Percentiles rank a stretch among this genome's conserved stretches.
phyloP scores from a whole-genome alignment of 2,888 invertebrate genomes.

The Arctia plantaginis region DNA sequence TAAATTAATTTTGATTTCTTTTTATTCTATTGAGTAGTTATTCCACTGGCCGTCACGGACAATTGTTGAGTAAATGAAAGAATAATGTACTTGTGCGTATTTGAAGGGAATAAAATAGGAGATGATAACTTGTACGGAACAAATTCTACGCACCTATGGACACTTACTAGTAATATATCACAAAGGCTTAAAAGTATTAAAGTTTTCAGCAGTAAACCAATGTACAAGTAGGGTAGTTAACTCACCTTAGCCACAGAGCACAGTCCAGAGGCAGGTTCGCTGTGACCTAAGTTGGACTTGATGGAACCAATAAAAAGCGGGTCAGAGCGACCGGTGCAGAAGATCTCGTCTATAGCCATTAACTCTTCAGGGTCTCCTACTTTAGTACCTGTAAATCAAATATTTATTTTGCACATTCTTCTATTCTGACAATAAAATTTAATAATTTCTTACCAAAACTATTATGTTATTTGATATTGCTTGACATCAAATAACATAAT shows the following conservation, averaged over 20 bases:
- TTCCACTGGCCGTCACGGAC: no score
- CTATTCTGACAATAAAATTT: background rate
- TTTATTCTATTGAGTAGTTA: no score
- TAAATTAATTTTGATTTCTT: no score
- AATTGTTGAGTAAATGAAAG: no score
- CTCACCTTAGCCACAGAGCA: constrained; percentile 93
- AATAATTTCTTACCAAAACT: background rate
- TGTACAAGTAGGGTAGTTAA: background rate
- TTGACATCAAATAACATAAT: no score
- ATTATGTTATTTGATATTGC: background rate
- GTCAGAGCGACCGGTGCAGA: constrained; percentile 90
- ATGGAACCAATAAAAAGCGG: constrained; percentile 95
- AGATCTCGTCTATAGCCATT: constrained; percentile 92
- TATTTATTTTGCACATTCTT: constrained; percentile 3
- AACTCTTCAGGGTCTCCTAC: constrained; percentile 98
- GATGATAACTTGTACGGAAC: no score
- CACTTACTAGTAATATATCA: background rate
- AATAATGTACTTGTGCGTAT: no score
- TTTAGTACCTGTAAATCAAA: constrained; percentile 83
- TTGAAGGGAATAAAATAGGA: no score
- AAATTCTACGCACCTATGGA: no score
- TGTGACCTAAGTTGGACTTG: constrained; percentile 97
- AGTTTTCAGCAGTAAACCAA: no score
- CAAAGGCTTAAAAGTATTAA: no score
- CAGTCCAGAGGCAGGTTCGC: constrained; percentile 94